A percentile compares a stretch with the other conserved stretches of the same genome.
These are phyloP conservation scores for Enteromius fasciolatus DNA, from an alignment of 2,797 vertebrate species.

Conservation along the genomic window DNA sequence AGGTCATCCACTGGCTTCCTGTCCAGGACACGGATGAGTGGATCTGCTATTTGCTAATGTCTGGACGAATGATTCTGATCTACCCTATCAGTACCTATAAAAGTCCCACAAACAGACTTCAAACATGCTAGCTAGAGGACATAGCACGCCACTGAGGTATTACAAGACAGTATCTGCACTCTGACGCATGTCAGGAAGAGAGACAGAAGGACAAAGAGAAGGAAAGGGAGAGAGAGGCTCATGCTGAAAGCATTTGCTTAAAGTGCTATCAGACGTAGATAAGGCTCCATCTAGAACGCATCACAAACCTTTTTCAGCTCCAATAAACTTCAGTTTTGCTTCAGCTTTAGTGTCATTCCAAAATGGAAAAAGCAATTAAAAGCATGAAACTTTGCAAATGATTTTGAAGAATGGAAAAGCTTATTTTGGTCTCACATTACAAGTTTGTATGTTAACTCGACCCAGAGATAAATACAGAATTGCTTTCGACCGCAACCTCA, in stretches of 20 bases:
- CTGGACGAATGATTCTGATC: conserved; percentile 43
- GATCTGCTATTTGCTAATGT: conserved; percentile 36
- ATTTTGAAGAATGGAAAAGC: conserved; percentile 59
- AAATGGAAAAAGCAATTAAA: conserved; percentile 45
- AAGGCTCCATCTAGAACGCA: conserved; percentile 51
- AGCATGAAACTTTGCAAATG: conserved; percentile 46
- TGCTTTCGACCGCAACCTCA: conserved; percentile 22
- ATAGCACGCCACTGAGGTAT: conserved; percentile 47
- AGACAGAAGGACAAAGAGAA: conserved; percentile 30
- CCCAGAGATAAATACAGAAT: conserved; percentile 29
- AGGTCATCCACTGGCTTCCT: conserved; percentile 52
- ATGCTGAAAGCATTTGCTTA: conserved; percentile 56
- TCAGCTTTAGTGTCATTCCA: conserved; percentile 37
- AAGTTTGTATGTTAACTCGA: conserved; percentile 18
- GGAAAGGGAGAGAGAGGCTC: conserved; percentile 34
- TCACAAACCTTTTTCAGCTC: conserved; percentile 34
- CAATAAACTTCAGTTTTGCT: conserved; percentile 36
- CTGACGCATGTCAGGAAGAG: conserved; percentile 44
- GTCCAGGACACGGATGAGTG: conserved; percentile 34
- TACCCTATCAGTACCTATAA: conserved; percentile 57
- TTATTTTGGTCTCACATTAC: conserved; percentile 47
- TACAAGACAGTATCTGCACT: conserved; percentile 45
- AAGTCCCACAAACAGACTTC: conserved; percentile 50
- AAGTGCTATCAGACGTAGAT: conserved; percentile 59
- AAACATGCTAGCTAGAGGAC: conserved; percentile 47